Percentiles rank a stretch among this genome's conserved stretches.
Conservation (phyloP, 2,797 vertebrate genomes). For the Geotria australis region DNA sequence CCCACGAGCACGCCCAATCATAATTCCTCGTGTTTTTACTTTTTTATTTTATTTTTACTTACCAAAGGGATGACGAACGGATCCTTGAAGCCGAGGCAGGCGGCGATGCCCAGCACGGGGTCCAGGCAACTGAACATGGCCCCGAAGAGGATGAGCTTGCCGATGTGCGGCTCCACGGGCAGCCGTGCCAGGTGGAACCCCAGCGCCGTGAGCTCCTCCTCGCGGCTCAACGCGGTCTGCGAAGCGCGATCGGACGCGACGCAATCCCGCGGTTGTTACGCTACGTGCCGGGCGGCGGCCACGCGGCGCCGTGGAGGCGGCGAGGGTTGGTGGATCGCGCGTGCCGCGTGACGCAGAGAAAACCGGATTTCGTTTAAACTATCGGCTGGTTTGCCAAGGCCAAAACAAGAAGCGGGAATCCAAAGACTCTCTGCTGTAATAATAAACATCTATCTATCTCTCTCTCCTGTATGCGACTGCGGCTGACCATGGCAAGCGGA, state of each 20-base stretch:
- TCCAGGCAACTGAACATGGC: slow-evolving; percentile 73
- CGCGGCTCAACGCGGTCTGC: slow-evolving; percentile 49
- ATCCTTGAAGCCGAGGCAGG: slow-evolving; percentile 94
- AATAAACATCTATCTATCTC: too few species aligned
- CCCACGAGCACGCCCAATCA: too few species aligned
- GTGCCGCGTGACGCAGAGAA: too few species aligned
- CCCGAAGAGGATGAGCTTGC: slow-evolving; percentile 91
- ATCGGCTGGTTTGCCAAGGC: too few species aligned
- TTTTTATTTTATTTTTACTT: slow-evolving; percentile 1
- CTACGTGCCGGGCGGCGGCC: not conserved
- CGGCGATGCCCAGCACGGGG: slow-evolving; percentile 75
- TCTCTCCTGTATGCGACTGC: too few species aligned
- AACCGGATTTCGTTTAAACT: too few species aligned
- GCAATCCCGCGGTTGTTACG: not conserved
- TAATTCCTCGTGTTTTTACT: too few species aligned
- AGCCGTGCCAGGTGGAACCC: slow-evolving; percentile 68
- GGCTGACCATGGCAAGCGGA: too few species aligned
- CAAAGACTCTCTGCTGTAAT: too few species aligned
- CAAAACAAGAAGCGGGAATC: too few species aligned
- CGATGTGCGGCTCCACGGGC: slow-evolving; percentile 82
- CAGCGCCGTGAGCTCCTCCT: slow-evolving; percentile 56
- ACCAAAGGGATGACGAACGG: slow-evolving; percentile 94
- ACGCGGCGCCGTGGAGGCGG: not conserved
- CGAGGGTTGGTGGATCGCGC: not conserved
- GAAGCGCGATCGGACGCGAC: not conserved